Conservation (phyloP, 2,888 invertebrate species). For the Brenthis daphne region DNA sequence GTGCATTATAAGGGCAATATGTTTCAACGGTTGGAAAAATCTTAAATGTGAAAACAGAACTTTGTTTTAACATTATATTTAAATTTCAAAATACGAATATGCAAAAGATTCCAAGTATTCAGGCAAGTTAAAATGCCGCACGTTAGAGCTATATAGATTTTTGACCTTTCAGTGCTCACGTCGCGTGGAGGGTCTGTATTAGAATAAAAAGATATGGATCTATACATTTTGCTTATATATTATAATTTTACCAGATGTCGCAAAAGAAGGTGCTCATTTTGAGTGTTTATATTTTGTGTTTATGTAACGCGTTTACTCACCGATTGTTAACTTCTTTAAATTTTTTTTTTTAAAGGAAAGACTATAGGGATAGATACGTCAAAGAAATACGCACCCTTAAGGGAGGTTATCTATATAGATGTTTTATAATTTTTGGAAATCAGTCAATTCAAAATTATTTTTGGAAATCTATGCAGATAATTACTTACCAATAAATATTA, state of each 20-base stretch:
- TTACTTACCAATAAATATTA: too few species aligned
- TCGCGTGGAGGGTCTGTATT: slow-evolving; percentile 7
- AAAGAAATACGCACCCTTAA: too few species aligned
- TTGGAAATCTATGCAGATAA: too few species aligned
- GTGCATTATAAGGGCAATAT: background rate
- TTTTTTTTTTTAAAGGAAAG: too few species aligned
- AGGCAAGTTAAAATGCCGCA: slow-evolving; percentile 9
- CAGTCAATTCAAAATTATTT: too few species aligned
- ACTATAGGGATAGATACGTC: too few species aligned
- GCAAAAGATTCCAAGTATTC: background rate
- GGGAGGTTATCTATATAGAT: too few species aligned
- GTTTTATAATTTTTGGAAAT: too few species aligned
- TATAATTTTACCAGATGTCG: background rate
- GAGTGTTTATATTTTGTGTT: too few species aligned
- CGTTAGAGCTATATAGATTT: slow-evolving; percentile 11
- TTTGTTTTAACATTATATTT: background rate
- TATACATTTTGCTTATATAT: slow-evolving; percentile 2
- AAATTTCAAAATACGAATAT: background rate
- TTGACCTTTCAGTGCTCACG: slow-evolving; percentile 12
- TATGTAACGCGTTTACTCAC: too few species aligned
- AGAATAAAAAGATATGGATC: slow-evolving; percentile 7
- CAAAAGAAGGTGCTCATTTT: too few species aligned
- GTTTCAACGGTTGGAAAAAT: background rate
- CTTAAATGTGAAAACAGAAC: background rate
- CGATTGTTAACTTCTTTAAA: too few species aligned